Evolutionary conservation across 1,140 invertebrate genomes (phyloP), one percentile per base, ranked within the genome.

Genomic region (Bombus cullumanus): DNA sequence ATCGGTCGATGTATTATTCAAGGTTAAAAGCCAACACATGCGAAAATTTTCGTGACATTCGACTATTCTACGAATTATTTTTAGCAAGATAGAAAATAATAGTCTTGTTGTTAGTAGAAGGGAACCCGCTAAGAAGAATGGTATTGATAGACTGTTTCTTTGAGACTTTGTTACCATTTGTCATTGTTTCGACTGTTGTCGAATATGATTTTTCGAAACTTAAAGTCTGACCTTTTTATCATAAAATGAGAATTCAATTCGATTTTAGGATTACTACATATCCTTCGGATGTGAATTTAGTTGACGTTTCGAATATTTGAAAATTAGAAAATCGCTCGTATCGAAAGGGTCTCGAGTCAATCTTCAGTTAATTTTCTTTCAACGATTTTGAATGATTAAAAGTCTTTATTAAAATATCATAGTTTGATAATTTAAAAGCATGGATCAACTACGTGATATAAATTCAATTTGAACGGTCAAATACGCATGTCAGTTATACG

Each of bases 1-100:
- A 71, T 69, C 22, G 43, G 66, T 84, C n/a, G 75, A 78, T 78
- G 66, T n/a, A 53, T 78, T 22, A 73, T 47, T 71, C 64, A 34
- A 43, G 47, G 34, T 84, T 78, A 43, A 15, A 25, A 84, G 22
- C 9, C 9, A 25, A 15, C 1, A 31, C 59, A 9, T 37, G 3
- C 25, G 25, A 15, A 53, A 22, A 68, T 41, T 53, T 41, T 53
- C 34, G 53, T 39, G 31, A 25, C 8, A 13, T 18, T 47, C 9
- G n/a, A 57, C 31, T 76, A 76, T 53, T 53, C 18, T n/a, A n/a
- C 1, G 25, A 22, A 59, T 59, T 76, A 59, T 41, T 53, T 74
- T 47, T 2, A 47, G 22, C 4, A 34, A 31, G 3, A 41, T 34
- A 25, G 12, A 25, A 28, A 25, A 25, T 28, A 69, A 25, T 69